Evolutionary conservation across 2,113 vertebrate genomes (phyloP), one percentile per base, ranked within the genome.

Genomic region (Synchiropus splendidus): DNA sequence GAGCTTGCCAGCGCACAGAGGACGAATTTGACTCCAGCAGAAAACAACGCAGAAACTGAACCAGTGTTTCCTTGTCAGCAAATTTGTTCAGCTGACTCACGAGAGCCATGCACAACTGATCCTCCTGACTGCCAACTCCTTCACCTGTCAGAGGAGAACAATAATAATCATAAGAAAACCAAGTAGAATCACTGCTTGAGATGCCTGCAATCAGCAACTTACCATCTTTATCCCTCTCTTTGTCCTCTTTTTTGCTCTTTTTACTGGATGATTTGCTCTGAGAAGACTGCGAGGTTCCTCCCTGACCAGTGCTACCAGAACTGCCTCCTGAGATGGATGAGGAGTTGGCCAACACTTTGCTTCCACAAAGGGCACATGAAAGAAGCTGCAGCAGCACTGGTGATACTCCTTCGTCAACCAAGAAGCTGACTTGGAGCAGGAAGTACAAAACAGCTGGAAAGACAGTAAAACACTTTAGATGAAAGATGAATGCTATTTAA

Each of bases 231-330:
- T 98, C 95, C 61, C 96, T 98, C 37, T 98, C 95, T 59, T 92
- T 94, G 50, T 97, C 94, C 61, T 98, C 95, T 48, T 97, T 98
- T 75, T 96, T 98, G 87, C 92, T 97, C 77, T 97, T 97, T 77
- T 98, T 98, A 43, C 88, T 89, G 38, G 86, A 88, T 1, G 93
- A 92, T 65, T 96, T 98, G 74, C 90, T 87, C 75, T 94, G 94
- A 1, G 90, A 68, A 2, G 89, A 69, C 71, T 94, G 95, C 69
- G 83, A 61, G 75, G 81, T 53, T 45, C 86, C 82, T 0, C 88
- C 76, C 12, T 88, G 85, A 18, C 83, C 86, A 1, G 79, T 45
- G 18, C 55, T 64, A 16, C 67, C 17, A 1, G 83, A 83, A 4
- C 71, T 70, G 14, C 68, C 79, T 1, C 71, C 65, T 14, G 75